Conservation (phyloP, 2,113 vertebrate genomes). For the Pygoscelis adeliae region DNA sequence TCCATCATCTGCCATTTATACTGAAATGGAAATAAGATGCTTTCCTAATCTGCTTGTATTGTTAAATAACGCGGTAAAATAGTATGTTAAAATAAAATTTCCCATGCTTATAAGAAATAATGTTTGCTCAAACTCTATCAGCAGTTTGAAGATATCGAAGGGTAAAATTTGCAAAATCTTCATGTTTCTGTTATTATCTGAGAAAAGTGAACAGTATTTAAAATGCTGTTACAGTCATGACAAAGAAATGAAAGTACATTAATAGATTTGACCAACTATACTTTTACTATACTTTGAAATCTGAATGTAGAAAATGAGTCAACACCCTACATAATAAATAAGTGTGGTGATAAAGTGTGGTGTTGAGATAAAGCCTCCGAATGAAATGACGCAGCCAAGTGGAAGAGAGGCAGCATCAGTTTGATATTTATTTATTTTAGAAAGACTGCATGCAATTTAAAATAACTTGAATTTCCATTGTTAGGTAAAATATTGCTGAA, state of each 20-base stretch:
- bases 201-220: background rate
- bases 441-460: background rate
- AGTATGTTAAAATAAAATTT: background rate
- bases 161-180: background rate
- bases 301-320: background rate
- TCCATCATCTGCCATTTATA: slow-evolving; percentile 18
- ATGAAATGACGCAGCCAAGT: background rate
- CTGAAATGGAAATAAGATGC: background rate
- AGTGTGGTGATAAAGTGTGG: background rate
- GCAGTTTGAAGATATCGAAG: background rate
- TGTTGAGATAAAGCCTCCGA: background rate
- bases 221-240: background rate
- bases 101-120: background rate
- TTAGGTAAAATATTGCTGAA: background rate
- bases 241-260: background rate
- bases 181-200: background rate
- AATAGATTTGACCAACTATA: background rate
- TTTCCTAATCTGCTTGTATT: background rate
- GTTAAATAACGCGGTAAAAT: background rate
- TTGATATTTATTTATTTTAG: background rate
- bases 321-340: background rate
- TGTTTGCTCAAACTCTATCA: background rate
- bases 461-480: background rate
- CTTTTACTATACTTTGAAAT: background rate
- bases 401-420: background rate